Evolutionary conservation across 2,888 invertebrate genomes (phyloP).

Genomic region (Noctua janthe): DNA sequence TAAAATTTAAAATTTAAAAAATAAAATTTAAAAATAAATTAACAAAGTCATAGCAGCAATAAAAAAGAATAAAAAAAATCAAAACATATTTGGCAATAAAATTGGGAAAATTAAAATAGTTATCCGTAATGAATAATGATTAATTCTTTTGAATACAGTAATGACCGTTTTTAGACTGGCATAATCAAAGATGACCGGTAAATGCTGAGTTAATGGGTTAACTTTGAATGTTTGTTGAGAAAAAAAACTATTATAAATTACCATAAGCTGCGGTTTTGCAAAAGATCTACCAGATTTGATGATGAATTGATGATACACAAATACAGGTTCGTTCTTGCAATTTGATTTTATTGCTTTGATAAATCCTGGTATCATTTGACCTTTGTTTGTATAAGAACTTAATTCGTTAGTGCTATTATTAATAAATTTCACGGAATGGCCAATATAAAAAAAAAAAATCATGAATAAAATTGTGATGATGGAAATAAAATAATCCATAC

Average conservation of each 20-base stretch:
- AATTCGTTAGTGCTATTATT: background rate
- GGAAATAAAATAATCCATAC: background rate
- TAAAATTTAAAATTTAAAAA: no score
- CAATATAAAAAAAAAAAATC: background rate
- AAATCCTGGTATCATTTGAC: background rate
- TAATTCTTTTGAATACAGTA: background rate
- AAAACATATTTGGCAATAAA: no score
- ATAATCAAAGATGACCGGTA: background rate
- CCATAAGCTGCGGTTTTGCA: background rate
- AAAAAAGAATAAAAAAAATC: no score
- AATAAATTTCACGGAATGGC: background rate
- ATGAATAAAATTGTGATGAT: background rate
- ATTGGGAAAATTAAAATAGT: no score
- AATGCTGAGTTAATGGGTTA: background rate
- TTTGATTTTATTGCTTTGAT: background rate
- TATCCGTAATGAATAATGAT: background rate
- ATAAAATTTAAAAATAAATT: no score
- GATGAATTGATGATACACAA: background rate
- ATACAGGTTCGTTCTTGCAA: background rate
- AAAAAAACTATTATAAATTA: background rate
- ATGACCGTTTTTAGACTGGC: slow-evolving; percentile 1
- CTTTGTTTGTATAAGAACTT: background rate
- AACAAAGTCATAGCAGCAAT: no score
- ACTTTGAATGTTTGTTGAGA: background rate
- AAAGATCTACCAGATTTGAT: background rate